Evolutionary conservation across 2,113 vertebrate species (phyloP).

Genomic region (Origma solitaria): DNA sequence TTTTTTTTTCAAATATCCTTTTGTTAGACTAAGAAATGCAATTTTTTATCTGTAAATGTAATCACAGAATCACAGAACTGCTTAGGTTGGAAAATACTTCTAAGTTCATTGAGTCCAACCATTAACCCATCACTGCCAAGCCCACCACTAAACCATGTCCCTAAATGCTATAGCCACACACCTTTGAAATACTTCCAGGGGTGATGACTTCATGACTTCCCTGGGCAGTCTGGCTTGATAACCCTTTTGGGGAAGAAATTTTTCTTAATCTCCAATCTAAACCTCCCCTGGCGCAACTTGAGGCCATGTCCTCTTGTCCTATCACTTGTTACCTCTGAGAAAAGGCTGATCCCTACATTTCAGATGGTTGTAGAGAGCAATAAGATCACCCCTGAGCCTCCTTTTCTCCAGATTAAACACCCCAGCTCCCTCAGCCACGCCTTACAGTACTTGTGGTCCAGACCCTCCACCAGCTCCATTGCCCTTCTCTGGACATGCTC

Average conservation of each 20-base stretch:
- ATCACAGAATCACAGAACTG: background rate
- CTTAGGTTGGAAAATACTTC: background rate
- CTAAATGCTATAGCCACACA: background rate
- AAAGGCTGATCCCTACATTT: background rate
- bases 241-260: background rate
- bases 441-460: background rate
- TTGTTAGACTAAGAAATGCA: background rate
- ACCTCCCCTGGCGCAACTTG: accelerated
- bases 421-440: accelerated
- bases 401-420: background rate
- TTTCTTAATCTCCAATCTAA: background rate
- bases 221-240: background rate
- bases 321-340: background rate
- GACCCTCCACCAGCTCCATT: background rate
- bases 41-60: background rate
- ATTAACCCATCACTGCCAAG: background rate
- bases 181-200: background rate
- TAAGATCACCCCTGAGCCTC: background rate
- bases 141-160: background rate
- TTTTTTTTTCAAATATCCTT: background rate
- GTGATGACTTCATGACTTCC: background rate
- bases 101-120: accelerated
- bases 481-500: background rate
- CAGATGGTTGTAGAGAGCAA: background rate
- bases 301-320: background rate